Percentiles rank a stretch among this genome's conserved stretches.
Evolutionary conservation across 1,140 invertebrate species (phyloP).

Genomic region (Mya arenaria): DNA sequence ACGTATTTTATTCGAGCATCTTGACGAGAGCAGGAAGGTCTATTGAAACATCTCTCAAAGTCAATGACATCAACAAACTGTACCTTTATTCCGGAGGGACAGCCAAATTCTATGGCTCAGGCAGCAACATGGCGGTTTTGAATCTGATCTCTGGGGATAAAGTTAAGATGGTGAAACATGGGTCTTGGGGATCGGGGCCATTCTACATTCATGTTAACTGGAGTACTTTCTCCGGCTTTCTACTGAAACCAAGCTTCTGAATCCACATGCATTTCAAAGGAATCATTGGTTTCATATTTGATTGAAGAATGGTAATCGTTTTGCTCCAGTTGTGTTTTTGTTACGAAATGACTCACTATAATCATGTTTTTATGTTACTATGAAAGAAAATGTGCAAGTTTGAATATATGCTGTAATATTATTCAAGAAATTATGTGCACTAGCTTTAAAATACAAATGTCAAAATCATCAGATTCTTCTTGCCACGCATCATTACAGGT

Average conservation of each 20-base stretch:
- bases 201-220: conserved; percentile 1
- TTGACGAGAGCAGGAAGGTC: neutral
- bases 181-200: neutral
- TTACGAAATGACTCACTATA: too few species aligned
- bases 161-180: conserved; percentile 27
- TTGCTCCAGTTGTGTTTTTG: too few species aligned
- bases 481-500: too few species aligned
- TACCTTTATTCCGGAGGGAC: neutral
- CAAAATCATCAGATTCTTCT: too few species aligned
- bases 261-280: too few species aligned
- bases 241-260: neutral
- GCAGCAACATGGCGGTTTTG: conserved; percentile 10
- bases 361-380: too few species aligned
- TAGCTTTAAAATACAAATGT: too few species aligned
- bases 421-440: too few species aligned
- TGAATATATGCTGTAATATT: too few species aligned
- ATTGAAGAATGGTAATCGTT: too few species aligned
- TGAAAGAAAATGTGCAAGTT: too few species aligned
- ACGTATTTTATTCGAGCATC: conserved; percentile 13
- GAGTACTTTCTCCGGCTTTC: conserved; percentile 9
- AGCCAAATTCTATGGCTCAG: neutral
- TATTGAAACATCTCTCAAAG: neutral
- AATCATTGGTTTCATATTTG: too few species aligned
- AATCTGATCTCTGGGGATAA: neutral
- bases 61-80: neutral